Conservation (phyloP, 2,888 invertebrate genomes). For the Xestia sexstrigata region DNA sequence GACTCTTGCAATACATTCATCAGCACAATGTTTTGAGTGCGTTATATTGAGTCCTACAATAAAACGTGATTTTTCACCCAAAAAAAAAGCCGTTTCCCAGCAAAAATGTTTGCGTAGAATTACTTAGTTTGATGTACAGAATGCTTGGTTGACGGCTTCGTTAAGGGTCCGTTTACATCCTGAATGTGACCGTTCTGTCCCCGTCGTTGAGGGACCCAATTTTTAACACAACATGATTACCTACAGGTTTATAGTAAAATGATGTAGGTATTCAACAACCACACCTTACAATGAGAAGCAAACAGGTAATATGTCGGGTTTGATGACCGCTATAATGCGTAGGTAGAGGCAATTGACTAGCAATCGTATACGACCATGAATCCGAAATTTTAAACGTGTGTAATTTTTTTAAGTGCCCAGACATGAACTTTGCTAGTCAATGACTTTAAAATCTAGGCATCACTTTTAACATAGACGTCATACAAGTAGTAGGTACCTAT, state of each 20-base stretch:
- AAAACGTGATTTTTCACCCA: no score
- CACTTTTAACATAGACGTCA: not conserved
- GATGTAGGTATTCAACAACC: slow-evolving; percentile 8
- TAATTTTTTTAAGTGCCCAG: slow-evolving; percentile 23
- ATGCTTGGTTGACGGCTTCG: no score
- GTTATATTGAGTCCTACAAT: no score
- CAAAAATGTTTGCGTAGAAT: no score
- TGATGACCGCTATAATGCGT: slow-evolving; percentile 55
- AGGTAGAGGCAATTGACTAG: slow-evolving; percentile 56
- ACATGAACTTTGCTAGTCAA: slow-evolving; percentile 2
- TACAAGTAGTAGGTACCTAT: not conserved
- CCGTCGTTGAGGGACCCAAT: not conserved
- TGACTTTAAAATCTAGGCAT: slow-evolving; percentile 11
- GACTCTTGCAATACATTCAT: no score
- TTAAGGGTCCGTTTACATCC: no score
- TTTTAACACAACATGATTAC: not conserved
- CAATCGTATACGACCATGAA: slow-evolving; percentile 34
- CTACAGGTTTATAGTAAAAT: not conserved
- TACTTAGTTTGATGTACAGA: no score
- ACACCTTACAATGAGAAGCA: slow-evolving; percentile 17
- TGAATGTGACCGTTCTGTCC: not conserved
- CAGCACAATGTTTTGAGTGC: no score
- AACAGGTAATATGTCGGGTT: slow-evolving; percentile 32
- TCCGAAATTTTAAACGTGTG: slow-evolving; percentile 15
- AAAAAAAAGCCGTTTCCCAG: no score